phyloP scores from a whole-genome alignment of 1,140 invertebrate genomes.

The Acromyrmex charruanus region DNA sequence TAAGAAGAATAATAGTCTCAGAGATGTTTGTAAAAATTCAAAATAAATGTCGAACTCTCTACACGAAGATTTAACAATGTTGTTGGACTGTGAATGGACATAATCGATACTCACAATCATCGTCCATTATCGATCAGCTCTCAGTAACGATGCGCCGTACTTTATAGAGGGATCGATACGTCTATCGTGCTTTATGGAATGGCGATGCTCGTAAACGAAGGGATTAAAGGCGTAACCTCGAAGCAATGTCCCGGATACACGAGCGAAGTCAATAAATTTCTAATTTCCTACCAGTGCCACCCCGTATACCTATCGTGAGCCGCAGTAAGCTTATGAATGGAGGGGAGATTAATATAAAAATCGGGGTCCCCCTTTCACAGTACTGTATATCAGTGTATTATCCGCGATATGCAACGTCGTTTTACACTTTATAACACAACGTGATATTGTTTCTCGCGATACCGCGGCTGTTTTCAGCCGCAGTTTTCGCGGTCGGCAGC shows the following conservation, averaged over 20 bases:
- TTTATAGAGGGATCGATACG: conserved; percentile 43
- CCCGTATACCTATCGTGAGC: conserved; percentile 40
- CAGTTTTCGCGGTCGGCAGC: conserved; percentile 23
- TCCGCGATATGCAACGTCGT: conserved; percentile 57
- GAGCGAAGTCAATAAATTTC: conserved; percentile 70
- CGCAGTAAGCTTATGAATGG: conserved; percentile 50
- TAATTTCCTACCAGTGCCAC: conserved; percentile 69
- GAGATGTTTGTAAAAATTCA: background rate
- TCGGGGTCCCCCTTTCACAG: conserved; percentile 5
- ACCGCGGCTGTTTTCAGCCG: conserved; percentile 30
- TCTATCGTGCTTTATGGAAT: conserved; percentile 55
- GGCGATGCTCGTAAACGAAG: conserved; percentile 57
- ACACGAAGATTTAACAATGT: conserved; percentile 6
- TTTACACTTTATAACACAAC: conserved; percentile 59
- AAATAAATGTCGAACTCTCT: background rate
- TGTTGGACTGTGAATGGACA: conserved; percentile 25
- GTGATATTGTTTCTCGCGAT: conserved; percentile 49
- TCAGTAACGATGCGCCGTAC: conserved; percentile 41
- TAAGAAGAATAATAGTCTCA: background rate
- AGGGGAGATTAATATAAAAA: conserved; percentile 70
- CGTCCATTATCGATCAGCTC: conserved; percentile 33
- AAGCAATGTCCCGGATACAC: conserved; percentile 28
- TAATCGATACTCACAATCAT: conserved; percentile 18
- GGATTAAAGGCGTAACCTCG: conserved; percentile 65
- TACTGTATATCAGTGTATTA: conserved; percentile 60